Base-by-base conservation (phyloP, 1,140 invertebrate species). In the Drosophila paulistorum region DNA sequence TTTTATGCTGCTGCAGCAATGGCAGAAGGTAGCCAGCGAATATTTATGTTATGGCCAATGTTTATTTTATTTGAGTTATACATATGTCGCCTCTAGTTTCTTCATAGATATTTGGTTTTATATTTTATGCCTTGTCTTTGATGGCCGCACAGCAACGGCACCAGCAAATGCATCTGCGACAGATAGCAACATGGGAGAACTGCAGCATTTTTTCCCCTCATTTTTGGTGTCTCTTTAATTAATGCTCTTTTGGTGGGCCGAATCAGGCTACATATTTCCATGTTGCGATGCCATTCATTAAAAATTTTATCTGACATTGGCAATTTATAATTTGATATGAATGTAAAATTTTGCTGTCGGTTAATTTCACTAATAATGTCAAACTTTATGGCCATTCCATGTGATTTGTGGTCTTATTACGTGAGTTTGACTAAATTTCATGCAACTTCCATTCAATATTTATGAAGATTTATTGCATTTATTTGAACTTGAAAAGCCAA, bases 11-110 rank as follows among this genome's bases (percentile, higher is more conserved):
- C 57, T 65, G 35, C 42, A 48, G 58, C 65, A 68, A 64, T 45
- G 42, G 57, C 30, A 59, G 45, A 63, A 83, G 75, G 71, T 79
- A 79, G 79, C 80, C 65, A 67, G 69, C 81, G 71, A 65, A 76
- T 82, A 86, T 86, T 86, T 86, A 86, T 86, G 83, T 79, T 86
- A 87, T 76, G 79, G 79, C 76, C 72, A 77, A 86, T 86, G 83
- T 79, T 86, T 86, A 71, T 87, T 86, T 86, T 77, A 83, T 86
- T 86, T 87, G 83, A 86, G 76, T 87, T 86, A 87, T n/a, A n/a
- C n/a, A n/a, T 79, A 82, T 79, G 83, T 79, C 79, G 74, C 81
- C 45, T 68, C 77, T 65, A 73, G 66, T 66, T 57, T 57, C 68
- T 73, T 64, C 71, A 67, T 39, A 79, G 77, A 48, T 81, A 77